A percentile compares a stretch with the other conserved stretches of the same genome.
phyloP scores from a whole-genome alignment of 2,113 vertebrate species.

The Cebus imitator region DNA sequence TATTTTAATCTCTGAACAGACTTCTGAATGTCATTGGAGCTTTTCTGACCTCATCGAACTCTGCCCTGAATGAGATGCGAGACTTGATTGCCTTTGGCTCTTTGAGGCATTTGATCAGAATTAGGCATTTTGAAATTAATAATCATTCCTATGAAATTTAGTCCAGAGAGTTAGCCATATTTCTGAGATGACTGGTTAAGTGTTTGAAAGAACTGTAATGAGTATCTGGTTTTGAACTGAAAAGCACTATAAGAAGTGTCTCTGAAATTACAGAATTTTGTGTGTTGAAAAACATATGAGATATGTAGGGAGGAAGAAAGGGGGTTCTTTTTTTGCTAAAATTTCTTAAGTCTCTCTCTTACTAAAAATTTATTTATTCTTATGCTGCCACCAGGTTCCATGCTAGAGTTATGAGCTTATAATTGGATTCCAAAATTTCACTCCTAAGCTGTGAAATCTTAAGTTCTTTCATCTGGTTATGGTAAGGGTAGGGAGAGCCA shows the following conservation, averaged over 20 bases:
- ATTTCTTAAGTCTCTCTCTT: constrained; percentile 21
- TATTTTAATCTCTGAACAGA: neutral
- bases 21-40: neutral
- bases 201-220: constrained; percentile 20
- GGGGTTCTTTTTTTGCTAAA: constrained; percentile 25
- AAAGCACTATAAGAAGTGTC: neutral
- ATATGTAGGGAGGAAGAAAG: neutral
- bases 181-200: neutral
- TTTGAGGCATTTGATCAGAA: neutral
- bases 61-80: neutral
- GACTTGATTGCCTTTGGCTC: neutral
- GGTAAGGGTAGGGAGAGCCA: neutral
- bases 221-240: constrained; percentile 28
- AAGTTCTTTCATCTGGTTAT: constrained; percentile 4
- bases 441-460: constrained; percentile 30
- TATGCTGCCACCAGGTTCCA: neutral
- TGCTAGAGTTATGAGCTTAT: neutral
- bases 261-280: constrained; percentile 49
- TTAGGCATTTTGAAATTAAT: constrained; percentile 36
- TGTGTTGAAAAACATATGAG: constrained; percentile 32
- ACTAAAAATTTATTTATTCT: constrained; percentile 39
- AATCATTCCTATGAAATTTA: constrained; percentile 4
- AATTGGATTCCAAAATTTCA: constrained; percentile 37
- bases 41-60: neutral
- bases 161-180: neutral